These are phyloP conservation scores for Siderastrea radians DNA, from an alignment of 92 coral and sea anemone genomes.

Conservation along the genomic window DNA sequence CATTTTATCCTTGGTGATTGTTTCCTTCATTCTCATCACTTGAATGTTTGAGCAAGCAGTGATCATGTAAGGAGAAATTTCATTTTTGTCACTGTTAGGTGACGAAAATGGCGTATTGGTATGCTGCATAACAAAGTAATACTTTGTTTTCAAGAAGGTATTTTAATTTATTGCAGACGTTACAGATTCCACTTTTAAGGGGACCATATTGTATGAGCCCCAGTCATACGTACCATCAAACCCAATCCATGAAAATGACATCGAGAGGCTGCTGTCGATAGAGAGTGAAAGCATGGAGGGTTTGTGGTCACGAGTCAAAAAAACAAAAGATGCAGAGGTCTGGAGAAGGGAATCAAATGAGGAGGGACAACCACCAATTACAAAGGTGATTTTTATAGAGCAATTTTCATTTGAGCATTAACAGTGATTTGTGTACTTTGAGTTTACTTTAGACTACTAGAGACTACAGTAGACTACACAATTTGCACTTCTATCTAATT, in stretches of 20 bases:
- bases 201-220: slow-evolving; percentile 90
- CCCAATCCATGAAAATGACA: slow-evolving; percentile 92
- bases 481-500: too few relatives aligned
- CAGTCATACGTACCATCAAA: slow-evolving; percentile 96
- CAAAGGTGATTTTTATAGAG: slow-evolving; percentile 67
- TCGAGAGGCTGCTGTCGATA: slow-evolving; percentile 85
- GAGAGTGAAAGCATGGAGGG: slow-evolving; percentile 85
- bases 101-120: too few relatives aligned
- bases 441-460: too few relatives aligned
- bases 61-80: too few relatives aligned
- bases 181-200: slow-evolving; percentile 51
- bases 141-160: neutral
- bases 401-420: too few relatives aligned
- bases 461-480: too few relatives aligned
- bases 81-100: too few relatives aligned
- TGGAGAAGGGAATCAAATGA: slow-evolving; percentile 83
- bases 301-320: slow-evolving; percentile 84
- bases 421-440: neutral
- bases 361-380: slow-evolving; percentile 79
- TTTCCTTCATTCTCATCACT: too few relatives aligned
- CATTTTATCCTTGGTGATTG: too few relatives aligned
- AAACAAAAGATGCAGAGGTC: slow-evolving; percentile 82
- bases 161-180: slow-evolving; percentile 18
- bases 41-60: too few relatives aligned
- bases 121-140: too few relatives aligned